Conservation (phyloP, 2,797 vertebrate genomes). For the Potorous gilbertii region DNA sequence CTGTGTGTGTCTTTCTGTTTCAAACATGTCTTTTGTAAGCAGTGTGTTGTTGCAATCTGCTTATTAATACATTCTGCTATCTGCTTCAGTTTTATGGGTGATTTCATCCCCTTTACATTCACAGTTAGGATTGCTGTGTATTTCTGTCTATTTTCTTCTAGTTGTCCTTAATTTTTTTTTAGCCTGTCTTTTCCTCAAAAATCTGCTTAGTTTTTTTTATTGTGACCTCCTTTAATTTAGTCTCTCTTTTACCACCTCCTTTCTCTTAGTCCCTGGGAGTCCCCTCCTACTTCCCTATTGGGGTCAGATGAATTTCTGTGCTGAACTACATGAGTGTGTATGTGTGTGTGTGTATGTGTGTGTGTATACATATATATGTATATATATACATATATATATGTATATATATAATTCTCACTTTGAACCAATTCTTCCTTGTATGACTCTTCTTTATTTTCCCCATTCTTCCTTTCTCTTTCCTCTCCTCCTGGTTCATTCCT, state of each 20-base stretch:
- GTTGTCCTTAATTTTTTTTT: background rate
- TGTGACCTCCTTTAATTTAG: background rate
- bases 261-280: background rate
- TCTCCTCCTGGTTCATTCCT: background rate
- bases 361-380: no score
- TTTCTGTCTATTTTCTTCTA: background rate
- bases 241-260: background rate
- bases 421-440: background rate
- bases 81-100: background rate
- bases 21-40: background rate
- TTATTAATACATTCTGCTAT: background rate
- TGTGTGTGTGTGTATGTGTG: no score
- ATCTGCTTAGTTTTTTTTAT: background rate
- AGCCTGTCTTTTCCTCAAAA: background rate
- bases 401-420: no score
- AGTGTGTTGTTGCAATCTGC: background rate
- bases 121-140: background rate
- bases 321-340: background rate
- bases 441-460: background rate
- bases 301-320: background rate
- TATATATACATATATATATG: no score
- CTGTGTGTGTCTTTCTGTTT: background rate
- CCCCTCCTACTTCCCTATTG: background rate
- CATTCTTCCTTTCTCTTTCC: background rate
- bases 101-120: background rate